Conservation (phyloP, 2,113 vertebrate species). For the Anser cygnoides region DNA sequence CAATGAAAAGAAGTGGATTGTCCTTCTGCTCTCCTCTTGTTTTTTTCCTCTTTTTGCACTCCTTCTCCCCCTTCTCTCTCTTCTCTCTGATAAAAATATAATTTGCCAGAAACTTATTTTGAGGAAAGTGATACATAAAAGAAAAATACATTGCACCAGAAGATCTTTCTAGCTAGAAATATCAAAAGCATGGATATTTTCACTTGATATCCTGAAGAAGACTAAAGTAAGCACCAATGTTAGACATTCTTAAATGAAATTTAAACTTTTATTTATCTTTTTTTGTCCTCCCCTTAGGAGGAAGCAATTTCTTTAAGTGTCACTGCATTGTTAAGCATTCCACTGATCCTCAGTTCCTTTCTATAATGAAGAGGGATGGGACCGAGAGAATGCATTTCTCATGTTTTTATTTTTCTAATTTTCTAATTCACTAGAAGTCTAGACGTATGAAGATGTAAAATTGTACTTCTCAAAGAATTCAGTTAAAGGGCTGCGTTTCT, state of each 20-base stretch:
- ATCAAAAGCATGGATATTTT: not conserved
- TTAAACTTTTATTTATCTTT: not conserved
- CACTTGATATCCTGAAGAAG: not conserved
- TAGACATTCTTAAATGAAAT: not conserved
- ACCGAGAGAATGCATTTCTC: not conserved
- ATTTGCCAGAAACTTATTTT: not conserved
- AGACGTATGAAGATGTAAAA: not conserved
- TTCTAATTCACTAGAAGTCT: not conserved
- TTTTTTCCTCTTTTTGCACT: too few species aligned
- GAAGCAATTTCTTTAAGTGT: not conserved
- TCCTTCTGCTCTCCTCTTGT: not conserved
- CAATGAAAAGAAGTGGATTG: not conserved
- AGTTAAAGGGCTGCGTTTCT: not conserved
- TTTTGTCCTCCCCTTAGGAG: not conserved
- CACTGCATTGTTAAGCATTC: conserved; percentile 9
- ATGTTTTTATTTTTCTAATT: not conserved
- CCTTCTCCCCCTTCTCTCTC: too few species aligned
- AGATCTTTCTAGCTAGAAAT: not conserved
- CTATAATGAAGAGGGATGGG: not conserved
- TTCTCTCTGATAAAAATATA: not conserved
- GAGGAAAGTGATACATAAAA: not conserved
- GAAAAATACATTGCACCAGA: not conserved
- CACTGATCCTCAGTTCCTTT: not conserved
- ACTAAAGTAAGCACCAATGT: not conserved
- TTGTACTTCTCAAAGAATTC: not conserved